These are phyloP conservation scores for Drosophila mayri DNA, from an alignment of 1,140 invertebrate genomes.

Conservation along the genomic window DNA sequence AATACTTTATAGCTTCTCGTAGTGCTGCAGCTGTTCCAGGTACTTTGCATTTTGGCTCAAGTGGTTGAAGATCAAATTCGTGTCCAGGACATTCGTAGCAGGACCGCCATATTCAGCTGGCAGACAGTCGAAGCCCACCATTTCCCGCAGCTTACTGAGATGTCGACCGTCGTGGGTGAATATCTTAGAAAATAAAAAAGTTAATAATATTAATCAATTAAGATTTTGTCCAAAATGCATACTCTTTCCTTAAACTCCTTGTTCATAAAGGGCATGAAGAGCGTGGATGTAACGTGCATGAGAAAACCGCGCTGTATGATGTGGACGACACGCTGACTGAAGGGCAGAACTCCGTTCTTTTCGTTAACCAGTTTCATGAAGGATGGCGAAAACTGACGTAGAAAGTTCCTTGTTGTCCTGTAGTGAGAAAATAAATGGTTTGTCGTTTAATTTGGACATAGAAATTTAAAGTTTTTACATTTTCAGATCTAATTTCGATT, in stretches of 20 bases:
- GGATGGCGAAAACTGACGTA: slow-evolving; percentile 66
- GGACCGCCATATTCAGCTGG: slow-evolving; percentile 81
- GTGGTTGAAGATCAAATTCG: slow-evolving; percentile 71
- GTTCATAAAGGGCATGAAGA: slow-evolving; percentile 78
- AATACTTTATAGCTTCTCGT: slow-evolving; percentile 54
- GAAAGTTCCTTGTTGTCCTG: slow-evolving; percentile 68
- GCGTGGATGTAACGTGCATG: slow-evolving; percentile 69
- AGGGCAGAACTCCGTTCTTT: slow-evolving; percentile 73
- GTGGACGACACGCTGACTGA: slow-evolving; percentile 67
- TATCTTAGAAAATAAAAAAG: slow-evolving; percentile 40
- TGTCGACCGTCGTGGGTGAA: slow-evolving; percentile 77
- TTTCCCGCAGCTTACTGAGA: slow-evolving; percentile 70
- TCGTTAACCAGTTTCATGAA: slow-evolving; percentile 76
- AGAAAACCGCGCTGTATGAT: slow-evolving; percentile 76
- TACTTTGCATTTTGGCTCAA: slow-evolving; percentile 63
- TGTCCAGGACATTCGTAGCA: slow-evolving; percentile 67
- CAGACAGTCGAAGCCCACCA: slow-evolving; percentile 71
- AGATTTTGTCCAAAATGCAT: not conserved
- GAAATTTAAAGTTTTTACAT: not conserved
- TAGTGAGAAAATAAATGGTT: not conserved
- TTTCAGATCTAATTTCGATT: no score
- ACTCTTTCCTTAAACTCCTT: slow-evolving; percentile 79
- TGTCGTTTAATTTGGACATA: no score
- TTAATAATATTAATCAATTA: not conserved
- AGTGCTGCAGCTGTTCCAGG: slow-evolving; percentile 64